Evolutionary conservation across 2,113 vertebrate species (phyloP).

Genomic region (rat (Rattus norvegicus)): DNA sequence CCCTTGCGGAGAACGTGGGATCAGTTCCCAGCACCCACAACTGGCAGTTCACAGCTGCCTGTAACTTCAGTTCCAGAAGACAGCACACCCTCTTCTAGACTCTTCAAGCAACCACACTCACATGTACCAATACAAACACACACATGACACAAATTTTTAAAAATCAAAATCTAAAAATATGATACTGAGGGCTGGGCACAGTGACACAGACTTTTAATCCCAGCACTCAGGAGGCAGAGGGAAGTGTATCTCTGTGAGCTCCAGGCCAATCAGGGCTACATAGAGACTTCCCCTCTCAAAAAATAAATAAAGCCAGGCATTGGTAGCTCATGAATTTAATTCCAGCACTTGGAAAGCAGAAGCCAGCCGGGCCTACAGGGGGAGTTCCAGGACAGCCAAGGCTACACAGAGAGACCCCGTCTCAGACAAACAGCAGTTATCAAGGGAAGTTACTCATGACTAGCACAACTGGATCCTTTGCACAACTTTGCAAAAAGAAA

Average conservation of each 20-base stretch:
- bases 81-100: not conserved
- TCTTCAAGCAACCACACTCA: not conserved
- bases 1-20: not conserved
- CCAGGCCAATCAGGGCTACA: not conserved
- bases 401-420: not conserved
- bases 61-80: not conserved
- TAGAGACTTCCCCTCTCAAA: not conserved
- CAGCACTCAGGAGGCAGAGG: not conserved
- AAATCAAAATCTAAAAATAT: not conserved
- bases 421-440: not conserved
- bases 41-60: not conserved
- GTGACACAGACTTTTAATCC: not conserved
- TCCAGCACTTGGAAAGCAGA: not conserved
- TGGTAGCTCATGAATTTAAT: not conserved
- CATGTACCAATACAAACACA: too few species aligned
- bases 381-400: not conserved
- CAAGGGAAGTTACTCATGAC: not conserved
- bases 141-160: not conserved
- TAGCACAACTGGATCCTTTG: not conserved
- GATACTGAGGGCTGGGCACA: not conserved
- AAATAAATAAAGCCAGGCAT: too few species aligned
- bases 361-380: not conserved
- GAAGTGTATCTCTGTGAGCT: not conserved
- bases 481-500: not conserved
- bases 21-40: not conserved